A percentile compares a stretch with the other conserved stretches of the same genome.
Evolutionary conservation across 2,888 invertebrate genomes (phyloP).

Genomic region (Digitonthophagus gazella): DNA sequence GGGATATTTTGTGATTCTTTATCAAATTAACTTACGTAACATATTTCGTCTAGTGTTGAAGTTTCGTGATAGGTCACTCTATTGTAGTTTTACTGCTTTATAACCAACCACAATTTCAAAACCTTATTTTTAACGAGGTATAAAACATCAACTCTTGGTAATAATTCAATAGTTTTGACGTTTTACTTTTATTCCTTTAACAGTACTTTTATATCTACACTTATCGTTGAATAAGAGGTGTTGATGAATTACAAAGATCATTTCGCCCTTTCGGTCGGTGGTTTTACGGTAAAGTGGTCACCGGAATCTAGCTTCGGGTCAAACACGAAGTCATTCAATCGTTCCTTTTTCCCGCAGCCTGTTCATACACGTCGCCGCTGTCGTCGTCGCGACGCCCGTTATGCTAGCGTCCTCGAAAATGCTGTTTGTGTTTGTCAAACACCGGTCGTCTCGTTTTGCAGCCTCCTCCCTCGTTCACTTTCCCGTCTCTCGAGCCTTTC

Average conservation of each 20-base stretch:
- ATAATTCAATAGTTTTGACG: too few relatives aligned
- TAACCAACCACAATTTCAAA: too few relatives aligned
- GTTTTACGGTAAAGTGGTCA: background rate
- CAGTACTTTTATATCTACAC: too few relatives aligned
- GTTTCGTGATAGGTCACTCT: too few relatives aligned
- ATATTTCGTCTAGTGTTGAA: too few relatives aligned
- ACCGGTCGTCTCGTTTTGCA: constrained; percentile 13
- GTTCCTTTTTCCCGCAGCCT: background rate
- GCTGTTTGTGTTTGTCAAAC: constrained; percentile 28
- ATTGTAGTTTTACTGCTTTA: too few relatives aligned
- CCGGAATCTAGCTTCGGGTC: background rate
- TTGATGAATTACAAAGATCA: background rate
- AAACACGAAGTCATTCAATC: background rate
- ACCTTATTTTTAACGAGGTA: too few relatives aligned
- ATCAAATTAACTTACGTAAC: too few relatives aligned
- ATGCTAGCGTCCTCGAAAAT: constrained; percentile 20
- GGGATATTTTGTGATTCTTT: too few relatives aligned
- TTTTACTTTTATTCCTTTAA: too few relatives aligned
- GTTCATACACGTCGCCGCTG: background rate
- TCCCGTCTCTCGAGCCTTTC: background rate
- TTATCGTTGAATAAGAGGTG: background rate
- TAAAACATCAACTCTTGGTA: too few relatives aligned
- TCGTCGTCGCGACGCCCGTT: constrained; percentile 1
- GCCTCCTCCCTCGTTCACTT: background rate
- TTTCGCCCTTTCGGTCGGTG: background rate